Evolutionary conservation across 2,888 invertebrate species (phyloP), one percentile per base, ranked within the genome.

Genomic region (Ommatoiulus sabulosus): DNA sequence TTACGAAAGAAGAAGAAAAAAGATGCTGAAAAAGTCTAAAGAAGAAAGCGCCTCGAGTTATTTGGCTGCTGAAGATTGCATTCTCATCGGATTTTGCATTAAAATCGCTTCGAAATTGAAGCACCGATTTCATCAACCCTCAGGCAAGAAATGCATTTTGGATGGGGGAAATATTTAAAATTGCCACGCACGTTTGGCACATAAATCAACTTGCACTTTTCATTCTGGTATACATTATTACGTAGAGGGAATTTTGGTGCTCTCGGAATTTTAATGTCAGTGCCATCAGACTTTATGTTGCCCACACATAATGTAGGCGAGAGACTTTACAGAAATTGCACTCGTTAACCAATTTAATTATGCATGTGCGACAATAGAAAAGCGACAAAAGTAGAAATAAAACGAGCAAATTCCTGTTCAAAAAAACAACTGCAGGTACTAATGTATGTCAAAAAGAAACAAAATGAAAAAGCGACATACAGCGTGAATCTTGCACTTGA

Each of bases 51-150:
- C 12, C 35, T 80, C 80, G 12, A 80, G 35, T 80, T 12, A 3
- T 7, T 8, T 24, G 5, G 72, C 72, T 72, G 72, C 10, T 10
- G 24, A 24, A 72, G 24, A 80, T 80, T 80, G 80, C 80, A 80
- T 80, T 80, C 7, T 80, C 24, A 35, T 80, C 80, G 24, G 80
- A 80, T 80, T 80, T 80, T 80, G 80, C 80, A 80, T 80, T 35
- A 80, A 80, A 80, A 72, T 72, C 8, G 72, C 63, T 72, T 8
- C n/a, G 8, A n/a, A 72, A 72, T 35, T 80, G 80, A 35, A 80
- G 80, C 35, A 80, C 35, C 80, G 24, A 80, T 80, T 80, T 80
- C 80, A 80, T 80, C 80, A 80, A 35, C 35, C 80, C 80, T 15
- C 12, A 12, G 35, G 80, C 80, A 10, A 80, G 35, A 35, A 72